Conservation (phyloP, 2,888 invertebrate genomes). For the Lepidocyrtinus sp. region DNA sequence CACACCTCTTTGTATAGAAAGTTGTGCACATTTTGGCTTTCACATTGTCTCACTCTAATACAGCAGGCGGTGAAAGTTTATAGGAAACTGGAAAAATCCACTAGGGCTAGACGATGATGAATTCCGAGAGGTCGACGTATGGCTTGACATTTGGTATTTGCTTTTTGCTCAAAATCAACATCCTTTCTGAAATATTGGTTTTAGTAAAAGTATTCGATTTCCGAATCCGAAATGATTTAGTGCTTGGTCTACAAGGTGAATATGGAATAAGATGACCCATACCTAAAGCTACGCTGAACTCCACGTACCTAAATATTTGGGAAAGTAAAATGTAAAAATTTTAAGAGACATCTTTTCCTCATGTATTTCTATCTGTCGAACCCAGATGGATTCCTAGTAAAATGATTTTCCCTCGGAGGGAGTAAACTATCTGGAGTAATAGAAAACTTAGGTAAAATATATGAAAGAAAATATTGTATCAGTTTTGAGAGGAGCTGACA, state of each 20-base stretch:
- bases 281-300: not conserved
- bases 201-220: not conserved
- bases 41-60: not conserved
- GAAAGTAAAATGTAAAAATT: not conserved
- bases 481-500: slow-evolving; percentile 1
- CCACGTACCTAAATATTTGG: not conserved
- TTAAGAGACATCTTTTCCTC: not conserved
- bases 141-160: slow-evolving; percentile 15
- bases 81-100: not conserved
- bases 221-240: not conserved
- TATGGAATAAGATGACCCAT: too few relatives aligned
- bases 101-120: not conserved
- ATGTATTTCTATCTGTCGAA: slow-evolving; percentile 1
- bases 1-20: too few relatives aligned
- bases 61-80: not conserved
- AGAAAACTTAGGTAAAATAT: not conserved
- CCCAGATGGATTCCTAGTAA: not conserved
- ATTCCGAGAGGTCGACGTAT: not conserved
- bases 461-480: slow-evolving; percentile 4
- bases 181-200: not conserved
- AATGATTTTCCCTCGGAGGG: not conserved
- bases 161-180: not conserved
- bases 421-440: not conserved
- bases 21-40: not conserved
- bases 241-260: too few relatives aligned